A percentile compares a stretch with the other conserved stretches of the same genome.
These are phyloP conservation scores for Drosophila ustulata DNA, from an alignment of 2,888 invertebrate genomes.

Conservation along the genomic window DNA sequence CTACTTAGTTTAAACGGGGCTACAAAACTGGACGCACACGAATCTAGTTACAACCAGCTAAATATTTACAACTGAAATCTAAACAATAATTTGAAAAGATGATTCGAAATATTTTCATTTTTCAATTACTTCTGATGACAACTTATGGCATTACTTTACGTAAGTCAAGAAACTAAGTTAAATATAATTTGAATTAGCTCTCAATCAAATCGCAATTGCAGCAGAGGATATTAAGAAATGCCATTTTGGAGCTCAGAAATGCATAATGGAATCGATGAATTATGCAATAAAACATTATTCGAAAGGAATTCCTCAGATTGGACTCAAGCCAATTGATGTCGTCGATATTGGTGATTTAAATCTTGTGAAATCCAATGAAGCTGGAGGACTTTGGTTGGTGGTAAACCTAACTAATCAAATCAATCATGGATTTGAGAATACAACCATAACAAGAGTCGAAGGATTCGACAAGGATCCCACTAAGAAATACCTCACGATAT, in stretches of 20 bases:
- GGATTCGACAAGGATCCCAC: slow-evolving; percentile 63
- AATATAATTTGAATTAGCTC: background rate
- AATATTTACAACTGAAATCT: background rate
- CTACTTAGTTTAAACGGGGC: slow-evolving; percentile 5
- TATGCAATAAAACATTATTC: slow-evolving; percentile 41
- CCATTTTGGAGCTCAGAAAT: slow-evolving; percentile 45
- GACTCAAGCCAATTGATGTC: slow-evolving; percentile 50
- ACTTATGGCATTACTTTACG: slow-evolving; percentile 15
- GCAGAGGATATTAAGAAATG: slow-evolving; percentile 53
- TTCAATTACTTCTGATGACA: background rate
- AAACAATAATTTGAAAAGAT: background rate
- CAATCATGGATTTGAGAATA: slow-evolving; percentile 62
- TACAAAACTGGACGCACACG: background rate
- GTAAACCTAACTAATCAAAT: slow-evolving; percentile 42
- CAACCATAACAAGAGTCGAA: slow-evolving; percentile 52
- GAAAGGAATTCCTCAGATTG: slow-evolving; percentile 50
- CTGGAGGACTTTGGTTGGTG: slow-evolving; percentile 14
- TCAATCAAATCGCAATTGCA: background rate
- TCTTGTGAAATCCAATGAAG: slow-evolving; percentile 13
- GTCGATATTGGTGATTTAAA: slow-evolving; percentile 38
- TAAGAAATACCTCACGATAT: slow-evolving; percentile 48
- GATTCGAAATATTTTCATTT: background rate
- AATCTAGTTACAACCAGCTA: background rate
- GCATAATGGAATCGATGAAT: slow-evolving; percentile 47
- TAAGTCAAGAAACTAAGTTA: slow-evolving; percentile 1